phyloP scores from a whole-genome alignment of 2,797 vertebrate genomes.

The Mionectes olivaceus region DNA sequence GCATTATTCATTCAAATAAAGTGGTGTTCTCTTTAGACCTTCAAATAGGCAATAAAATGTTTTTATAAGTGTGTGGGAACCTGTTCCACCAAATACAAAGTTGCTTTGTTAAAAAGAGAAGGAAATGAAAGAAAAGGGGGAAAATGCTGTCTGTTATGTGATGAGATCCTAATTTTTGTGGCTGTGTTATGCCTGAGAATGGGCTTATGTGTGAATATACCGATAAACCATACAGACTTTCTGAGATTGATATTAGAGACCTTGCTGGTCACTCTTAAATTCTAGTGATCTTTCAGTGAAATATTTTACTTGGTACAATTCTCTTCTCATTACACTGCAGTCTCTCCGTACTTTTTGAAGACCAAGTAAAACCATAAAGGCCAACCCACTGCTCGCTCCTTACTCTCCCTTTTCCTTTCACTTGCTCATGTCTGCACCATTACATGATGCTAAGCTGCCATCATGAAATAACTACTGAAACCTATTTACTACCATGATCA shows the following conservation, averaged over 20 bases:
- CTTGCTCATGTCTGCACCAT: neutral
- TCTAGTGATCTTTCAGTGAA: neutral
- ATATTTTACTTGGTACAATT: neutral
- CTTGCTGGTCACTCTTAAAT: neutral
- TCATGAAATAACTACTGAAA: neutral
- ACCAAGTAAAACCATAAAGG: neutral
- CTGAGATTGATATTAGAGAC: neutral
- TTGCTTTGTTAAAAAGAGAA: slow-evolving; percentile 29
- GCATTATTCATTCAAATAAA: slow-evolving; percentile 56
- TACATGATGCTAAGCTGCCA: neutral
- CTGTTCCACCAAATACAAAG: slow-evolving; percentile 20
- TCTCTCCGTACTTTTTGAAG: neutral
- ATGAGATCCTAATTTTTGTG: neutral
- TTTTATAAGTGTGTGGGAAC: slow-evolving; percentile 27
- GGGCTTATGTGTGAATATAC: neutral
- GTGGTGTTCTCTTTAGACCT: slow-evolving; percentile 46
- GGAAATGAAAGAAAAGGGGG: neutral
- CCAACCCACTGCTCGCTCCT: neutral
- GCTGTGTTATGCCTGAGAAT: neutral
- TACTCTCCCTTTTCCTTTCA: neutral
- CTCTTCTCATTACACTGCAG: neutral
- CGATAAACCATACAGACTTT: neutral
- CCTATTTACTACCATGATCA: neutral
- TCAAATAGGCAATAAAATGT: slow-evolving; percentile 32
- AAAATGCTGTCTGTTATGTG: neutral